Conservation (phyloP, 2,797 vertebrate genomes). For the Myotis pilosus region DNA sequence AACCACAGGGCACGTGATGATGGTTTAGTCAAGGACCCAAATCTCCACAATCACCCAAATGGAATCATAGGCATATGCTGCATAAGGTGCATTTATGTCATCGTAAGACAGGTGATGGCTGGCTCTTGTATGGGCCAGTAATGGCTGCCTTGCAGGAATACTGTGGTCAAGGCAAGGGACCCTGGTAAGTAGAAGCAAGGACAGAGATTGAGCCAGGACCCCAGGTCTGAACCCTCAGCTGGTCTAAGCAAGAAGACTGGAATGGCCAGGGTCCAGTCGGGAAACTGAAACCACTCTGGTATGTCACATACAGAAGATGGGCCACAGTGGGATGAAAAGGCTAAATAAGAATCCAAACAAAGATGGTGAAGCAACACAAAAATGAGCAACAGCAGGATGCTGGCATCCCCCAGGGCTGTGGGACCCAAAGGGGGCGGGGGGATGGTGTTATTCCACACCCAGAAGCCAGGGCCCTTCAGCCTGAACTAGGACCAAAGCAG, state of each 20-base stretch:
- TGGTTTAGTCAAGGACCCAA: neutral
- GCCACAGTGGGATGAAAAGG: neutral
- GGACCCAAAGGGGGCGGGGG: accelerated
- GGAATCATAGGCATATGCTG: neutral
- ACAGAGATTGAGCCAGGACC: neutral
- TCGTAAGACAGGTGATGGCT: no score
- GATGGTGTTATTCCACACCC: neutral
- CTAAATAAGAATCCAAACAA: neutral
- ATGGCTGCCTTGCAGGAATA: neutral
- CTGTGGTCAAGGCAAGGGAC: neutral
- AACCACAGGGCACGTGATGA: neutral
- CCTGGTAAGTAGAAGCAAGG: neutral
- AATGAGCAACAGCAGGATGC: neutral
- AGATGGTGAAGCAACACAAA: neutral
- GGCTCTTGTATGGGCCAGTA: neutral
- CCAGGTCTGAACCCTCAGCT: neutral
- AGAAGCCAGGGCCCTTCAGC: neutral
- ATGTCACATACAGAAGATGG: neutral
- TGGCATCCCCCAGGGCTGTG: neutral
- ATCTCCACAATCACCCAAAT: neutral
- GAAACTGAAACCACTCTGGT: neutral
- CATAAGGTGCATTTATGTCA: no score
- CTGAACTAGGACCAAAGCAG: neutral
- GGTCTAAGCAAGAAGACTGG: neutral
- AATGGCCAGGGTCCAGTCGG: neutral